Conservation (phyloP, 2,888 invertebrate species). For the Chironomus tentans region DNA sequence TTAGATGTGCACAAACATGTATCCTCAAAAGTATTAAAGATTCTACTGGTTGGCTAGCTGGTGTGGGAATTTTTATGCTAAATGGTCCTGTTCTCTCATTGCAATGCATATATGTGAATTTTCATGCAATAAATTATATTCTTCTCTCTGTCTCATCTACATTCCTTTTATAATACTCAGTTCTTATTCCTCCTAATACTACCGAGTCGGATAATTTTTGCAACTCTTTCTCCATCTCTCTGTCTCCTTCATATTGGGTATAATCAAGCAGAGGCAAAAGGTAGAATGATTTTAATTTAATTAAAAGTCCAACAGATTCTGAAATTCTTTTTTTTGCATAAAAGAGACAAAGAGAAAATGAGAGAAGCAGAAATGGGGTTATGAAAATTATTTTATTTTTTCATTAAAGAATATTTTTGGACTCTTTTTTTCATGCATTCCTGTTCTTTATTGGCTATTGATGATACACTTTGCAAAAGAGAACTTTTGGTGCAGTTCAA, state of each 20-base stretch:
- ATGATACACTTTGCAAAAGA: too few species aligned
- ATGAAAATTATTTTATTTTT: too few species aligned
- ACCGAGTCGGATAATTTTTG: too few species aligned
- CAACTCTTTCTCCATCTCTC: not conserved
- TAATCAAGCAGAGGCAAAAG: not conserved
- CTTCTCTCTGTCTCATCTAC: not conserved
- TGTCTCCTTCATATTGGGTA: not conserved
- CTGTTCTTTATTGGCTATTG: too few species aligned
- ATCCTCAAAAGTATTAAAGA: not conserved
- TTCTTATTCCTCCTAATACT: too few species aligned
- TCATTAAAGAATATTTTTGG: too few species aligned
- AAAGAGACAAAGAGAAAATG: too few species aligned
- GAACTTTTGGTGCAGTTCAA: too few species aligned
- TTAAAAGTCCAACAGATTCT: not conserved
- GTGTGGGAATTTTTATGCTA: not conserved
- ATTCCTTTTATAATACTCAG: not conserved
- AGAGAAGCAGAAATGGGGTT: too few species aligned
- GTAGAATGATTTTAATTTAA: not conserved
- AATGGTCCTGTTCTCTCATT: not conserved
- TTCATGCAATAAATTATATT: conserved; percentile 1
- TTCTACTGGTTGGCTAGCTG: not conserved
- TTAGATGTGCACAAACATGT: not conserved
- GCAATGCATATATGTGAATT: not conserved
- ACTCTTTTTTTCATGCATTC: too few species aligned
- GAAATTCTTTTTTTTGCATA: too few species aligned